These are phyloP conservation scores for Lophius americanus DNA, from an alignment of 2,797 vertebrate species.

Conservation along the genomic window DNA sequence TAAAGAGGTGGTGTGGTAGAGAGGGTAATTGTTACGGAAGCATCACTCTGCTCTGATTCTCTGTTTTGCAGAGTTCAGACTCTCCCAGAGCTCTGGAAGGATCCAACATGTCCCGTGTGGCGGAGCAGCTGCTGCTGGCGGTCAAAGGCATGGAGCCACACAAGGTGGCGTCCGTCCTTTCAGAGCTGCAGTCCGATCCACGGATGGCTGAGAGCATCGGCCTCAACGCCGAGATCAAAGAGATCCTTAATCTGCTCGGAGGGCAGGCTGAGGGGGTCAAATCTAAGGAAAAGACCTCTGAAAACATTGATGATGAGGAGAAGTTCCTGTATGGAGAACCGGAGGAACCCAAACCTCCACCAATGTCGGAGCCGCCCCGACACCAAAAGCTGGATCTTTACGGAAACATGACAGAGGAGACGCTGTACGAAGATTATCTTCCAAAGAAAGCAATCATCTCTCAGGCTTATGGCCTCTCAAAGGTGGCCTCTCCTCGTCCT, in stretches of 20 bases:
- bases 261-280: constrained; percentile 65
- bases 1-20: no score
- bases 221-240: constrained; percentile 86
- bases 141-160: constrained; percentile 82
- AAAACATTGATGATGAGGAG: constrained; percentile 95
- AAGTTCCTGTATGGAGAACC: constrained; percentile 95
- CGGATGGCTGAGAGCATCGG: constrained; percentile 79
- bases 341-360: constrained; percentile 66
- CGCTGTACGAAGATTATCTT: constrained; percentile 59
- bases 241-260: constrained; percentile 86
- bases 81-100: constrained; percentile 78
- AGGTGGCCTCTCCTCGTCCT: constrained; percentile 12
- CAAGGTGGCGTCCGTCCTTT: constrained; percentile 75
- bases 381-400: constrained; percentile 56
- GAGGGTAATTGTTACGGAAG: not conserved
- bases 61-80: constrained; percentile 58
- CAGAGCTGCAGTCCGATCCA: constrained; percentile 76
- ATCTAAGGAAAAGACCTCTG: constrained; percentile 49
- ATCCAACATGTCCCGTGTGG: constrained; percentile 80
- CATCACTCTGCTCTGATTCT: not conserved
- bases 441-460: not conserved
- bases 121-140: constrained; percentile 85
- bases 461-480: constrained; percentile 16
- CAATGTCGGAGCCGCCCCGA: constrained; percentile 2
- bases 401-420: constrained; percentile 64